Evolutionary conservation across 2,888 invertebrate species (phyloP).

Genomic region (Andrena bucephala): DNA sequence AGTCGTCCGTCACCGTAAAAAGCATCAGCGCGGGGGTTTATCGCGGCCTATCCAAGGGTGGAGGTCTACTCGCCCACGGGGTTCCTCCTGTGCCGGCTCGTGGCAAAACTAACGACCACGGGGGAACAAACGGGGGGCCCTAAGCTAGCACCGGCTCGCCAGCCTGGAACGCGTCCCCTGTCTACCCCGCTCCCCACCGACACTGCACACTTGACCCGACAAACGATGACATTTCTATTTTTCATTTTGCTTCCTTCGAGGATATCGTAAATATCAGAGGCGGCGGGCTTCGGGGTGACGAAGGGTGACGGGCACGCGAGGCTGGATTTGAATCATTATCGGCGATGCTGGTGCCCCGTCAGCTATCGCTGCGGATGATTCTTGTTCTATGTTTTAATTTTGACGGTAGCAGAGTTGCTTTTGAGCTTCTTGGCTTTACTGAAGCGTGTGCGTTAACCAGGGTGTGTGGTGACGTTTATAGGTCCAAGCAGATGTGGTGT

Average conservation of each 20-base stretch:
- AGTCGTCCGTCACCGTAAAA: conserved; percentile 75
- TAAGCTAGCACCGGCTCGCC: background rate
- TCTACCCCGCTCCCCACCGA: conserved; percentile 1
- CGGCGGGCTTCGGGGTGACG: conserved; percentile 12
- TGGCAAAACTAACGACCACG: conserved; percentile 48
- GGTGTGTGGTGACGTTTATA: too few relatives aligned
- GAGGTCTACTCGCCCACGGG: conserved; percentile 55
- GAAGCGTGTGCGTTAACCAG: too few relatives aligned
- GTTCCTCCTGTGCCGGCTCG: conserved; percentile 36
- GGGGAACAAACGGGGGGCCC: background rate
- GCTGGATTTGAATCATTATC: conserved; percentile 32
- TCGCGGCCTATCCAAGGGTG: conserved; percentile 58
- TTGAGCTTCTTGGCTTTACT: too few relatives aligned
- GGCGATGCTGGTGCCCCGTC: background rate
- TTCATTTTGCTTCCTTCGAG: conserved; percentile 57
- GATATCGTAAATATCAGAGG: conserved; percentile 59
- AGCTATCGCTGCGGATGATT: conserved; percentile 3
- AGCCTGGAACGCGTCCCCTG: conserved; percentile 33
- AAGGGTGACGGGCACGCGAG: conserved; percentile 34
- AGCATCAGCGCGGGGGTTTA: conserved; percentile 67
- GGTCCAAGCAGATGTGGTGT: too few relatives aligned
- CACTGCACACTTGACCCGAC: conserved; percentile 67
- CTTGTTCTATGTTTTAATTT: background rate
- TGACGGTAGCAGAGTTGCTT: background rate
- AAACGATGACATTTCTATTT: conserved; percentile 74